phyloP scores from a whole-genome alignment of 2,113 vertebrate species.

The Syrrhaptes paradoxus region DNA sequence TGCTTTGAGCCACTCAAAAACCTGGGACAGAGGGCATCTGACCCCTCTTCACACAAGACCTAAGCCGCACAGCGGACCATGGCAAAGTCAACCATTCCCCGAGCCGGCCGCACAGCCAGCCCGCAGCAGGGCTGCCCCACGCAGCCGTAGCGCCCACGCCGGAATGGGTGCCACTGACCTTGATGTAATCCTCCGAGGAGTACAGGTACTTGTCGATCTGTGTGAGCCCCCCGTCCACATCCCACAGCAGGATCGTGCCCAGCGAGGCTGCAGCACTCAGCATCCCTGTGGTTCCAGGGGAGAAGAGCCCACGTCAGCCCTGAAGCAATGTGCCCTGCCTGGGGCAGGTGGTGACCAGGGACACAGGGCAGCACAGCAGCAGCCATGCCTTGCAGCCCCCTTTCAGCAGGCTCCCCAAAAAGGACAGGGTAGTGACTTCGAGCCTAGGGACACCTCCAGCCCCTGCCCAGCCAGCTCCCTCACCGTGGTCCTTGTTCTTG shows the following conservation, averaged over 20 bases:
- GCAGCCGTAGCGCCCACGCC: background rate
- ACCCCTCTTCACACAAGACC: background rate
- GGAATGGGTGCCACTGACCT: conserved; percentile 78
- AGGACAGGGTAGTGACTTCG: background rate
- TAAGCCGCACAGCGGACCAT: background rate
- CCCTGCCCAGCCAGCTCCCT: background rate
- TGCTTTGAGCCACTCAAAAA: background rate
- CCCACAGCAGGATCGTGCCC: conserved; percentile 96
- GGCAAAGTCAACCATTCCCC: background rate
- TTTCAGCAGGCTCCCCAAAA: background rate
- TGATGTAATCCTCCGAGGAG: conserved; percentile 98
- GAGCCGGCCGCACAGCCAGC: background rate
- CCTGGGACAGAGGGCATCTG: background rate
- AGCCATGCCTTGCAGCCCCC: too few relatives aligned
- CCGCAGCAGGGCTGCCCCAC: background rate
- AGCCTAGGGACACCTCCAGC: background rate
- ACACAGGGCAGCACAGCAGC: background rate
- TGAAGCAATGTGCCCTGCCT: background rate
- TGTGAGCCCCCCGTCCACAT: conserved; percentile 95
- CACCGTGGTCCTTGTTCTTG: conserved; percentile 98
- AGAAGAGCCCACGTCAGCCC: background rate
- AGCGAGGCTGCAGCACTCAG: conserved; percentile 95
- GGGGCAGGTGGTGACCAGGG: background rate
- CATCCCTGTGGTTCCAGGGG: conserved; percentile 83
- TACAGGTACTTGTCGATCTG: conserved; percentile 99